phyloP scores from a whole-genome alignment of 2,797 vertebrate species.

The Tapera naevia region DNA sequence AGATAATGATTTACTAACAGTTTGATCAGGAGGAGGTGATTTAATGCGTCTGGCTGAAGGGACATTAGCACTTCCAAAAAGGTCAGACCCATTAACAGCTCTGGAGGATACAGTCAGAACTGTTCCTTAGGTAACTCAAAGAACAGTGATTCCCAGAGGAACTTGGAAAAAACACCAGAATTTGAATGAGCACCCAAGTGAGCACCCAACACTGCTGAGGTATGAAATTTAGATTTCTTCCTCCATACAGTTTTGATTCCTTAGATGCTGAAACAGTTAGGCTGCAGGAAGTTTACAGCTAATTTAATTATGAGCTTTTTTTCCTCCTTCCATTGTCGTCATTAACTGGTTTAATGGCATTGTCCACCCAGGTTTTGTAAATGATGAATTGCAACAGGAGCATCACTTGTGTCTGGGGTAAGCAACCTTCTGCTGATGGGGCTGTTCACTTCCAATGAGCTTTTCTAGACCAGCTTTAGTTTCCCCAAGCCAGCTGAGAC shows the following conservation, averaged over 20 bases:
- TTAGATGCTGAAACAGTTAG: background rate
- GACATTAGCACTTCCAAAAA: background rate
- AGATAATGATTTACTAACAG: conserved; percentile 54
- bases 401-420: background rate
- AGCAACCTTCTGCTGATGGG: rapidly evolving
- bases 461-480: background rate
- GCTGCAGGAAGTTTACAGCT: background rate
- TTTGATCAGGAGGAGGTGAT: conserved; percentile 41
- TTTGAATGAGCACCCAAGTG: background rate
- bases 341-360: background rate
- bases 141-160: background rate
- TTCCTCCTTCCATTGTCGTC: background rate
- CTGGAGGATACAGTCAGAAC: background rate
- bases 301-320: background rate
- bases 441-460: background rate
- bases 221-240: background rate
- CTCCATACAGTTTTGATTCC: background rate
- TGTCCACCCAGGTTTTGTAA: background rate
- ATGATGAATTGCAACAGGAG: background rate
- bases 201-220: background rate
- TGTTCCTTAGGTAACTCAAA: conserved; percentile 7
- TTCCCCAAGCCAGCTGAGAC: background rate
- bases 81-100: conserved; percentile 45
- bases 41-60: conserved; percentile 34
- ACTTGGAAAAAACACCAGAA: background rate